Conservation (phyloP, 2,888 invertebrate species). For the Branchipolynoe longqiensis region DNA sequence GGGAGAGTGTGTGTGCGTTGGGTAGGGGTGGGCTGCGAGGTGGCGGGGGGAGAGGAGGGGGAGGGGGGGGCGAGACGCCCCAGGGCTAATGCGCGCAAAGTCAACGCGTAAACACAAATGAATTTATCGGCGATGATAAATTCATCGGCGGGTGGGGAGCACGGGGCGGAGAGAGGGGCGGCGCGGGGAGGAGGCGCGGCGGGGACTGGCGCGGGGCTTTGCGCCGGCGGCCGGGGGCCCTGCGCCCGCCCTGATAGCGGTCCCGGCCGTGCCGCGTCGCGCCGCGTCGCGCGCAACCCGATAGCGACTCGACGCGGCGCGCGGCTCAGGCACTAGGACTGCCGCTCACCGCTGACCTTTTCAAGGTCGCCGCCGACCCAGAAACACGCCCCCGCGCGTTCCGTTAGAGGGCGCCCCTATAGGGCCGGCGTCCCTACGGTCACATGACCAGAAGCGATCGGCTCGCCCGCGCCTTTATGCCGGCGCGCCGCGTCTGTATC, state of each 20-base stretch:
- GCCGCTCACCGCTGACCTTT: constrained; percentile 13
- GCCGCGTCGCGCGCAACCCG: neutral
- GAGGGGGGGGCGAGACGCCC: neutral
- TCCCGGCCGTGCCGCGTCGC: neutral
- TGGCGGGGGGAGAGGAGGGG: neutral
- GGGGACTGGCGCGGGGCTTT: constrained; percentile 32
- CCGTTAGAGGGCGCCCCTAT: constrained; percentile 16
- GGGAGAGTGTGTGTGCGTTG: no score
- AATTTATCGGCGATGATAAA: constrained; percentile 57
- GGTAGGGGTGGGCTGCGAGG: neutral
- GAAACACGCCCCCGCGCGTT: constrained; percentile 20
- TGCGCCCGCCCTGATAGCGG: constrained; percentile 13
- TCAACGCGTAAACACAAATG: constrained; percentile 50
- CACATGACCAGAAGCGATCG: constrained; percentile 50
- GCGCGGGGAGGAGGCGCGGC: neutral
- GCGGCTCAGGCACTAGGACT: neutral
- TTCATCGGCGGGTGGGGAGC: constrained; percentile 46
- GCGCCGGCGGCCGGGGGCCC: constrained; percentile 10
- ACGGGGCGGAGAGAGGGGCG: no score
- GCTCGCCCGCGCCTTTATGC: neutral
- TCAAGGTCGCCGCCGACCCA: constrained; percentile 20
- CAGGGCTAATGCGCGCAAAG: constrained; percentile 3
- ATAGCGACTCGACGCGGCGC: neutral
- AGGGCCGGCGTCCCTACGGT: constrained; percentile 32
- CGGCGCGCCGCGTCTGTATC: constrained; percentile 46